Conservation (phyloP, 2,797 vertebrate species). For the Thunnus albacares region DNA sequence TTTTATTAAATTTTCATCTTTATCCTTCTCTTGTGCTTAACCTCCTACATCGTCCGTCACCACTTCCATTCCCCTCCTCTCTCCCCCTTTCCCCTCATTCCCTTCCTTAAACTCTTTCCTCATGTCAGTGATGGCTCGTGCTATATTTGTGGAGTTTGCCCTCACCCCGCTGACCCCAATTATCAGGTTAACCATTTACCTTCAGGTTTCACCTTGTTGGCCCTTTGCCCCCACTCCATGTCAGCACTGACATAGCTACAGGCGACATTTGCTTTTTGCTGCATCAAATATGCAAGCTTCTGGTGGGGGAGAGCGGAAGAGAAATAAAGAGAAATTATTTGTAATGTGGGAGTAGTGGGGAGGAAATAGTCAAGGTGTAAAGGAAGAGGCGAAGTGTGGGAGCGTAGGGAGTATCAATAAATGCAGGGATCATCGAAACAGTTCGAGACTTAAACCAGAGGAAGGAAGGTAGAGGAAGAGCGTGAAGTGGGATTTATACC, state of each 20-base stretch:
- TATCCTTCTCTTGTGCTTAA: neutral
- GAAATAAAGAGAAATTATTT: conserved; percentile 12
- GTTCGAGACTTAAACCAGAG: conserved; percentile 8
- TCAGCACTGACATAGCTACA: conserved; percentile 21
- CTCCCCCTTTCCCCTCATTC: neutral
- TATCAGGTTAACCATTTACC: conserved; percentile 74
- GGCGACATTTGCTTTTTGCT: conserved; percentile 8
- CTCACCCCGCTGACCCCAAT: conserved; percentile 54
- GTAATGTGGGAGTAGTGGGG: conserved; percentile 19
- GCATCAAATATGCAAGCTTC: neutral
- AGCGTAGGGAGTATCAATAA: conserved; percentile 36
- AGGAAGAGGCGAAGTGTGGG: conserved; percentile 13
- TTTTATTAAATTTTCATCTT: neutral
- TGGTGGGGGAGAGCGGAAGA: conserved; percentile 7
- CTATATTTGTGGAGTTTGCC: conserved; percentile 64
- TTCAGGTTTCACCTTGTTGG: conserved; percentile 49
- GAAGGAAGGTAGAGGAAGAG: conserved; percentile 27
- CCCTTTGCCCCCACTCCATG: conserved; percentile 35
- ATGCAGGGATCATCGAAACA: conserved; percentile 7
- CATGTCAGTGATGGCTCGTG: conserved; percentile 20
- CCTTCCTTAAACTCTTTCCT: conserved; percentile 4
- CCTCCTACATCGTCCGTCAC: too few species aligned
- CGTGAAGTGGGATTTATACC: conserved; percentile 23
- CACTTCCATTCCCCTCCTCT: too few species aligned
- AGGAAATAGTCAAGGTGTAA: conserved; percentile 28